Conservation (phyloP, 2,888 invertebrate species). For the Synergus japonicus region DNA sequence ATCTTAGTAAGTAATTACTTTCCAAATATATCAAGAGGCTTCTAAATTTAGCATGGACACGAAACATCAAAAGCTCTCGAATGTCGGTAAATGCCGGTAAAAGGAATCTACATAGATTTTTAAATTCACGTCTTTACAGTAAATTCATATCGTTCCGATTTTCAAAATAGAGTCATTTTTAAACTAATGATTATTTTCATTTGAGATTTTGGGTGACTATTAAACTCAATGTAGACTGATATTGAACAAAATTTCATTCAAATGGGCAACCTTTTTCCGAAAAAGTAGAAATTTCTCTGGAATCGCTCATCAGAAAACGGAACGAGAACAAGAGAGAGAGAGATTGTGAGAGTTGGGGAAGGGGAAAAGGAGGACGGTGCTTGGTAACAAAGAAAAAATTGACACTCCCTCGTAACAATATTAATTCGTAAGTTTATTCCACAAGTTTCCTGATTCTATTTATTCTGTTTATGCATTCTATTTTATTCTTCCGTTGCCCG, state of each 20-base stretch:
- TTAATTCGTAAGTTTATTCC: slow-evolving; percentile 18
- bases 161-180: neutral
- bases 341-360: neutral
- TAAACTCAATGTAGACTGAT: neutral
- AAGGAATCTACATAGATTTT: too few relatives aligned
- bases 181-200: neutral
- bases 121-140: too few relatives aligned
- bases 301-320: neutral
- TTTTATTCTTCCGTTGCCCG: neutral
- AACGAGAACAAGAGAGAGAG: slow-evolving; percentile 10
- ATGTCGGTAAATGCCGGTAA: neutral
- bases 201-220: neutral
- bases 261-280: neutral
- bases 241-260: neutral
- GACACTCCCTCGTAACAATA: slow-evolving; percentile 32
- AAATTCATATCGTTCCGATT: neutral
- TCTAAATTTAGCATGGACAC: neutral
- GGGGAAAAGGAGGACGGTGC: slow-evolving; percentile 29
- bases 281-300: neutral
- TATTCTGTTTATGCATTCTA: slow-evolving; percentile 2
- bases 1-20: neutral
- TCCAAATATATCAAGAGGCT: neutral
- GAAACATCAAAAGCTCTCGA: neutral
- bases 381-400: slow-evolving; percentile 35
- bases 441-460: neutral